phyloP scores from a whole-genome alignment of 2,888 invertebrate genomes.

The Meiosimyza platycephala region DNA sequence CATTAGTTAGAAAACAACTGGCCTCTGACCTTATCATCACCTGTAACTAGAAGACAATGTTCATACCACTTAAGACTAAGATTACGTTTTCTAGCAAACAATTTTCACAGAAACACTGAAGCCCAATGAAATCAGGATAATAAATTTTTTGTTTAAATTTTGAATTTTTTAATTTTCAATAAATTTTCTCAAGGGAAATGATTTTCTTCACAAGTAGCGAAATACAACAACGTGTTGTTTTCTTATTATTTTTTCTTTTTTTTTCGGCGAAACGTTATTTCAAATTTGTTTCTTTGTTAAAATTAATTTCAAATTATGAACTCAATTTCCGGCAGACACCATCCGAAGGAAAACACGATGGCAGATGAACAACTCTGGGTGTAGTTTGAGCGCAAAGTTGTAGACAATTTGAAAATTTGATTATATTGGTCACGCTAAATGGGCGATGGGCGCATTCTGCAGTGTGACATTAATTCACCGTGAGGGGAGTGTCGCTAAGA shows the following conservation, averaged over 20 bases:
- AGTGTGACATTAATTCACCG: not conserved
- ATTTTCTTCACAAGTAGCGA: constrained; percentile 35
- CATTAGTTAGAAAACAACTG: constrained; percentile 5
- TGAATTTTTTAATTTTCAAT: constrained; percentile 20
- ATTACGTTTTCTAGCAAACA: not conserved
- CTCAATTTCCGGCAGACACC: constrained; percentile 46
- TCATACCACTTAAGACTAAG: not conserved
- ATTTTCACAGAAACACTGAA: not conserved
- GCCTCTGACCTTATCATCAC: constrained; percentile 19
- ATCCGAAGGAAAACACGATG: not conserved
- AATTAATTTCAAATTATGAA: constrained; percentile 60
- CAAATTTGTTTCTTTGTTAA: constrained; percentile 19
- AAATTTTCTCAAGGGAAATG: constrained; percentile 47
- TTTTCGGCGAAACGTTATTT: not conserved
- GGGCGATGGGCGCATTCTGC: constrained; percentile 36
- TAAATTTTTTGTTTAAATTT: not conserved
- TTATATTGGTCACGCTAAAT: constrained; percentile 58
- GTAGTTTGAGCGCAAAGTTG: constrained; percentile 11
- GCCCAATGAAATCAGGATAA: not conserved
- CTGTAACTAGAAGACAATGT: not conserved
- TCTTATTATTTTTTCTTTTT: too few relatives aligned
- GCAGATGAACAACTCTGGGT: not conserved
- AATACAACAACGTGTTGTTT: not conserved
- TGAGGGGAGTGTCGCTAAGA: not conserved
- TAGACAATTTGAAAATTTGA: constrained; percentile 52